Evolutionary conservation across 2,888 invertebrate genomes (phyloP), one percentile per base, ranked within the genome.

Genomic region (Sphaerophoria taeniata): DNA sequence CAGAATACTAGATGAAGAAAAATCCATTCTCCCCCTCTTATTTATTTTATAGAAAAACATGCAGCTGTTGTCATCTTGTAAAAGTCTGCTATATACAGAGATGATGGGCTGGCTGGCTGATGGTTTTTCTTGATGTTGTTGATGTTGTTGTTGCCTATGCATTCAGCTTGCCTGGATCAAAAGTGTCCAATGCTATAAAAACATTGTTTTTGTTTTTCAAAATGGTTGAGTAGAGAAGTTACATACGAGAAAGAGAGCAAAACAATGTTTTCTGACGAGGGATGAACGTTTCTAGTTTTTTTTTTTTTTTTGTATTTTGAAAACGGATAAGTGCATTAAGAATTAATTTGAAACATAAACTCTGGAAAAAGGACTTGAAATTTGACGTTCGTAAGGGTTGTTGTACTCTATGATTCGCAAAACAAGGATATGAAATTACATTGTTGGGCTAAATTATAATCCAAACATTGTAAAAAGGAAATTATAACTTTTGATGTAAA

Each of bases 11-110:
- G 14, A 61, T 45, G 14, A n/a, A 63, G 72, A 75, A 5, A 5
- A 9, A 11, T 85, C n/a, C n/a, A 65, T 36, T 65, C 75, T 80
- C 53, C 56, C 72, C 65, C 80, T 80, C 60, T 71, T 84, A 75
- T 84, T 79, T 84, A 84, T 85, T 81, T 76, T 80, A 61, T 63
- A 47, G 43, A 55, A 73, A 80, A 85, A 51, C 39, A 51, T 85
- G 85, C 85, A 85, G 85, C 85, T 85, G 85, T 81, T 85, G 76
- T 85, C 76, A 85, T 85, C 69, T 85, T 60, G 36, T 51, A 51
- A 7, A 47, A 58, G 58, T 58, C 49, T 6, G 51, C 24, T 43
- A 9, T 56, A 33, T 3, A 12, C 11, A n/a, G 24, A 24, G 24
- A 24, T 24, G 24, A 24, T 16, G 16, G 49, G 24, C 49, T 65